A percentile compares a stretch with the other conserved stretches of the same genome.
Evolutionary conservation across 2,888 invertebrate genomes (phyloP).

Genomic region (Opisthograptis luteolata): DNA sequence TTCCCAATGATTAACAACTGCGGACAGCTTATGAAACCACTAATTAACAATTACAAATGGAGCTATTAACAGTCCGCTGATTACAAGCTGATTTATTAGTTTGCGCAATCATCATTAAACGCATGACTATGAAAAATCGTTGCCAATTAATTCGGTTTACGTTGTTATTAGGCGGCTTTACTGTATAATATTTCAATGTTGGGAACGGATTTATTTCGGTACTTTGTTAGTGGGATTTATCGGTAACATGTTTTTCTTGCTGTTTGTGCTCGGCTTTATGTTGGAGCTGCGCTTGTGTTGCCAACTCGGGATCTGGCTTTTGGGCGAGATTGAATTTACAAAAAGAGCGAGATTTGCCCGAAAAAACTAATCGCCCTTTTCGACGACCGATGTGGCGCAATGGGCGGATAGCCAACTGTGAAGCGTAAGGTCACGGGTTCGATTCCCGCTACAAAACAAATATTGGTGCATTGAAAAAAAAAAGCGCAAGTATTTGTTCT

Average conservation of each 20-base stretch:
- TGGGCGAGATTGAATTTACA: too few relatives aligned
- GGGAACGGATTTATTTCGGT: slow-evolving; percentile 5
- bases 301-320: too few relatives aligned
- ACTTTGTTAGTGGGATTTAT: background rate
- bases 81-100: slow-evolving; percentile 44
- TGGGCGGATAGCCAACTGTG: too few relatives aligned
- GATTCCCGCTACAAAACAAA: too few relatives aligned
- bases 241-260: background rate
- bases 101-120: slow-evolving; percentile 45
- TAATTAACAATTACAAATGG: slow-evolving; percentile 59
- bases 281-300: too few relatives aligned
- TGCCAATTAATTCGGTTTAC: slow-evolving; percentile 29
- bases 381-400: too few relatives aligned
- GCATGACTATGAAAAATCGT: slow-evolving; percentile 39
- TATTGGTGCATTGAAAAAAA: too few relatives aligned
- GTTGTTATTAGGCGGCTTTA: slow-evolving; percentile 21
- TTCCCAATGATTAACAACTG: slow-evolving; percentile 46
- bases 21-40: slow-evolving; percentile 53
- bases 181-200: slow-evolving; percentile 16
- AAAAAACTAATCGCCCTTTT: too few relatives aligned
- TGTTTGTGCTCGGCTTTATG: background rate
- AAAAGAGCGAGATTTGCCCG: too few relatives aligned
- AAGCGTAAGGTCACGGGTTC: too few relatives aligned
- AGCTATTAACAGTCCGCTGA: slow-evolving; percentile 52
- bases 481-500: too few relatives aligned